Base-by-base conservation (phyloP, 2,888 invertebrate genomes). In the Anaspis maculata region DNA sequence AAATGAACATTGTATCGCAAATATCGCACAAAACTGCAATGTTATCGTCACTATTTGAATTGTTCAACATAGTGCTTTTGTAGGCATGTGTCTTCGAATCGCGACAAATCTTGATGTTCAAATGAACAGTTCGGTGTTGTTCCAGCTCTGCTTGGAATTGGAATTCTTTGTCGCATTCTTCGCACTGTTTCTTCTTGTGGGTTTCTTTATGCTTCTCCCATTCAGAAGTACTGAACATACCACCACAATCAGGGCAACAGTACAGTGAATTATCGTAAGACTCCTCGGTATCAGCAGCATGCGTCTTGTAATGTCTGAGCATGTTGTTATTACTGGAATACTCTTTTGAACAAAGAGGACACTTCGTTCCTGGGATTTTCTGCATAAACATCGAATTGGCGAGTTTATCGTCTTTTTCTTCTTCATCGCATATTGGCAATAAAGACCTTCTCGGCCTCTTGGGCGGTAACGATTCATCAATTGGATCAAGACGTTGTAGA, bases 41-140 rank as follows among this genome's bases (percentile, higher is more conserved):
- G 28, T 48, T 46, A 3, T 52, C 54, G 1, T 62, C 57, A 1
- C 58, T 57, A 2, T 66, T 66, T 19, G 19, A 19, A 0, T 73
- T 70, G 42, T 73, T 74, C 3, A 59, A 44, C 47, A 71, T 68
- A 24, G 71, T 69, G 7, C 71, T 71, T 41, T 72, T 74, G 42
- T 76, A 76, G 1, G 72, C 66, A 24, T 74, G 60, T 28, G 75
- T 74, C 48, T 75, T 72, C 0, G 78, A 73, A 29, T 78, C 78
- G 46, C 77, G 73, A 51, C 76, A 79, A 28, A 79, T 70, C 48
- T 79, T 80, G 2, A 79, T 70, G 46, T 78, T 73, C 41, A 79
- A 64, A 55, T 81, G 80, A 3, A 74, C 71, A 49, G 74, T 77
- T 39, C 77, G 72, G 50, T 81, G 81, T 49, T 79, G 77, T 0